Evolutionary conservation across 2,797 vertebrate genomes (phyloP), one percentile per base, ranked within the genome.

Genomic region (Pogonophryne albipinna): DNA sequence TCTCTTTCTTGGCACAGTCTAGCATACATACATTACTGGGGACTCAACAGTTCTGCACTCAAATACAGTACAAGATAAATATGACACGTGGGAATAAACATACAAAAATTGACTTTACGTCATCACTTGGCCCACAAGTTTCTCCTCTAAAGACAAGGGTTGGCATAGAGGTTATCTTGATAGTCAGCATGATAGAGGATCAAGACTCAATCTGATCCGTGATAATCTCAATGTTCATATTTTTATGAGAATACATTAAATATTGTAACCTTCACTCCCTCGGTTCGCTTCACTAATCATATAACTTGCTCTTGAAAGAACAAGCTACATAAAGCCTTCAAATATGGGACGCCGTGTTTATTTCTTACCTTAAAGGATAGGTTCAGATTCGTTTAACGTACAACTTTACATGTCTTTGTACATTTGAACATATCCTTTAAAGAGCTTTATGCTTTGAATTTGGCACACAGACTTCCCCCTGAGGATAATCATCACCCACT

Each of bases 41-140:
- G 38, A 65, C 14, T 58, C 49, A 52, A 61, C 11, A 8, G 20
- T 23, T 61, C 41, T 78, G 44, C 60, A 77, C 64, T 61, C 45
- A 79, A 56, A 83, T 76, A 87, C 83, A 85, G 71, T 62, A 89
- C 79, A 89, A 19, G 61, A 86, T 66, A 86, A 71, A 86, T 79
- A 76, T 73, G 55, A 66, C 51, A 44, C 11, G 42, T 53, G 49
- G 59, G 27, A 70, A 73, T 83, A 42, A 72, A 85, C 52, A 87
- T 61, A 79, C 34, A 59, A 27, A 84, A 65, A 84, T 45, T 19
- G 38, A 63, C 44, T 73, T 49, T 78, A 84, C 59, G 85, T 85
- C 57, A 63, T n/a, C 41, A 19, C 20, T 56, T 67, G 47, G 53
- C 55, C 53, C 13, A 41, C 60, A 66, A 4, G 20, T 44, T 65